Percentiles rank a stretch among this genome's conserved stretches.
These are phyloP conservation scores for Eueremaeus valkanovi DNA, from an alignment of 2,888 invertebrate genomes.

Conservation along the genomic window DNA sequence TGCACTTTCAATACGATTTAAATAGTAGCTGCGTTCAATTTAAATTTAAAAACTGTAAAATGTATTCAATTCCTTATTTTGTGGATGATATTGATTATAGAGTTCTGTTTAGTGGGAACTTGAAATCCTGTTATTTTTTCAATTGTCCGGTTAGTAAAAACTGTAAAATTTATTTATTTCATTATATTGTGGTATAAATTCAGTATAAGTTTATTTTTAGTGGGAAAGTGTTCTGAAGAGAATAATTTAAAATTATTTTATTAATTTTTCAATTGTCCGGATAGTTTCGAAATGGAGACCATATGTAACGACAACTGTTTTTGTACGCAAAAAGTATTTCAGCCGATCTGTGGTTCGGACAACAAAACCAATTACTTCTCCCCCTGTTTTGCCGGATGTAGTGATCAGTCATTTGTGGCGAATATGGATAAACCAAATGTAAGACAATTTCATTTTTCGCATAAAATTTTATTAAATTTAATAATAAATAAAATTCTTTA, in stretches of 20 bases:
- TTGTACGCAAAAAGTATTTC: conserved; percentile 43
- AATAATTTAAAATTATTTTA: background rate
- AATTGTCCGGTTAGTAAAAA: too few species aligned
- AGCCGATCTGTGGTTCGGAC: conserved; percentile 46
- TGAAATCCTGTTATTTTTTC: too few species aligned
- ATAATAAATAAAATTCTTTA: background rate
- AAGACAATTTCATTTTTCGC: background rate
- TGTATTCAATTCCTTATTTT: too few species aligned
- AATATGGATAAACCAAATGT: background rate
- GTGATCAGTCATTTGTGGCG: conserved; percentile 37
- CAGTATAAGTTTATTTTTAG: too few species aligned
- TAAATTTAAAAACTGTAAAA: too few species aligned
- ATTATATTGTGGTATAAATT: too few species aligned
- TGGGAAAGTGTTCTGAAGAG: too few species aligned
- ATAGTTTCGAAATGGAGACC: conserved; percentile 12
- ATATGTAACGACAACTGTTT: conserved; percentile 37
- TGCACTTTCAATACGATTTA: too few species aligned
- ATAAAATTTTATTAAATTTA: background rate
- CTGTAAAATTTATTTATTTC: too few species aligned
- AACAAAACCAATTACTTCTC: conserved; percentile 61
- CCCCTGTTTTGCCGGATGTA: conserved; percentile 68
- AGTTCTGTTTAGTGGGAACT: too few species aligned
- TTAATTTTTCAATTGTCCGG: background rate
- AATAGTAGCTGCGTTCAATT: too few species aligned
- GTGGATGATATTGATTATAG: too few species aligned